Conservation (phyloP, 2,888 invertebrate species). For the Rhabditoides inermis region DNA sequence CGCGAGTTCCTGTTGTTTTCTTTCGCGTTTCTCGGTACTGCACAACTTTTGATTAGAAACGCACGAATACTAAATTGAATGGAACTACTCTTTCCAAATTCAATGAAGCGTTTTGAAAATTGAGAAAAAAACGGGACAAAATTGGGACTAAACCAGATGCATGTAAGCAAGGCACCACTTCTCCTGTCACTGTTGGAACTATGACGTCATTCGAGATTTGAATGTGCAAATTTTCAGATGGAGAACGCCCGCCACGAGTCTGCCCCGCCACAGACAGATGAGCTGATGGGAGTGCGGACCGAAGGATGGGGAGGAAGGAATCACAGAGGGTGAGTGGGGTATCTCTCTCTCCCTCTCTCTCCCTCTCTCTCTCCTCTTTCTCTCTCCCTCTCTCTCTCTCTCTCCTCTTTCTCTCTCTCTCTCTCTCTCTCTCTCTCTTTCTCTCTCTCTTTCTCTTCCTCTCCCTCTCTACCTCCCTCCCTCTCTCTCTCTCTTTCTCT, state of each 20-base stretch:
- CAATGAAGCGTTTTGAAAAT: too few species aligned
- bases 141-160: too few species aligned
- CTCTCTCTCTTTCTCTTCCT: not conserved
- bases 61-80: too few species aligned
- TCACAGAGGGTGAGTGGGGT: not conserved
- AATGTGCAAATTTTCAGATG: not conserved
- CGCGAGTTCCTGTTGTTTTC: too few species aligned
- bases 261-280: slow-evolving; percentile 2
- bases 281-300: slow-evolving; percentile 5
- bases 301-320: slow-evolving; percentile 2
- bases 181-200: too few species aligned
- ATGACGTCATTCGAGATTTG: too few species aligned
- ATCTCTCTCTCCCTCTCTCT: too few species aligned
- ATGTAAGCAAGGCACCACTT: too few species aligned
- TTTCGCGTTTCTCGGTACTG: too few species aligned
- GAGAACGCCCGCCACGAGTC: slow-evolving; percentile 3
- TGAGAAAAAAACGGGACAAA: too few species aligned
- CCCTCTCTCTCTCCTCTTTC: not conserved
- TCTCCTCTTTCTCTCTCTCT: not conserved
- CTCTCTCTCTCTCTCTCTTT: not conserved
- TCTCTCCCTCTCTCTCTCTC: not conserved
- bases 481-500: not conserved
- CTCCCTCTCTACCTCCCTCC: not conserved
- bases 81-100: too few species aligned
- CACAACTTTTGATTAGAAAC: too few species aligned